Evolutionary conservation across 2,113 vertebrate genomes (phyloP).

Genomic region (Monopterus albus): DNA sequence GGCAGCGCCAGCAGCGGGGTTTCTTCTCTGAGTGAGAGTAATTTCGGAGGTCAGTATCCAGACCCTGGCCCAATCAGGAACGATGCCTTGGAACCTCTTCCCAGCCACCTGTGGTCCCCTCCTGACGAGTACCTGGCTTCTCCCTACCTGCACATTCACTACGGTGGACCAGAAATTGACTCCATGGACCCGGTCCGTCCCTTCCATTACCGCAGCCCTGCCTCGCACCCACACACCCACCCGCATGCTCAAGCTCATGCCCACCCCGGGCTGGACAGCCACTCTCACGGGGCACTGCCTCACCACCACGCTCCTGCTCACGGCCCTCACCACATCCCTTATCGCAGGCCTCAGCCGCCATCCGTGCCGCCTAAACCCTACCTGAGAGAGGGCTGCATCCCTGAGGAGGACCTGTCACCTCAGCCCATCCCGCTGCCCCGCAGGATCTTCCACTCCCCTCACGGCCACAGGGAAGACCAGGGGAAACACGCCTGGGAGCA

Average conservation of each 20-base stretch:
- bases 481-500: slow-evolving; percentile 93
- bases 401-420: slow-evolving; percentile 84
- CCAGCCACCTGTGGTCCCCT: slow-evolving; percentile 91
- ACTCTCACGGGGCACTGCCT: slow-evolving; percentile 85
- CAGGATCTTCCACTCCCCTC: slow-evolving; percentile 86
- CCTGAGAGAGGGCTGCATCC: slow-evolving; percentile 89
- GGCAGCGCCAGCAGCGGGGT: slow-evolving; percentile 97
- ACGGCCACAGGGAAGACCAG: slow-evolving; percentile 88
- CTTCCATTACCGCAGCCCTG: slow-evolving; percentile 94
- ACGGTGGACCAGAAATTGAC: slow-evolving; percentile 91
- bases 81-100: slow-evolving; percentile 92
- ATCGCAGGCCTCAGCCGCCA: slow-evolving; percentile 84
- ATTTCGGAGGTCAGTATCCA: slow-evolving; percentile 84
- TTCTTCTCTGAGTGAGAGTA: slow-evolving; percentile 95
- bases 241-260: slow-evolving; percentile 71
- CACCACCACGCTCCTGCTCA: slow-evolving; percentile 70
- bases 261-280: slow-evolving; percentile 84
- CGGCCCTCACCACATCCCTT: slow-evolving; percentile 74
- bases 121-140: slow-evolving; percentile 90
- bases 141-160: slow-evolving; percentile 94
- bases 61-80: slow-evolving; percentile 87
- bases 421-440: slow-evolving; percentile 89
- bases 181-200: slow-evolving; percentile 90
- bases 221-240: slow-evolving; percentile 85
- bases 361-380: slow-evolving; percentile 91